These are phyloP conservation scores for Knipowitschia caucasica DNA, from an alignment of 2,797 vertebrate species.

Conservation along the genomic window DNA sequence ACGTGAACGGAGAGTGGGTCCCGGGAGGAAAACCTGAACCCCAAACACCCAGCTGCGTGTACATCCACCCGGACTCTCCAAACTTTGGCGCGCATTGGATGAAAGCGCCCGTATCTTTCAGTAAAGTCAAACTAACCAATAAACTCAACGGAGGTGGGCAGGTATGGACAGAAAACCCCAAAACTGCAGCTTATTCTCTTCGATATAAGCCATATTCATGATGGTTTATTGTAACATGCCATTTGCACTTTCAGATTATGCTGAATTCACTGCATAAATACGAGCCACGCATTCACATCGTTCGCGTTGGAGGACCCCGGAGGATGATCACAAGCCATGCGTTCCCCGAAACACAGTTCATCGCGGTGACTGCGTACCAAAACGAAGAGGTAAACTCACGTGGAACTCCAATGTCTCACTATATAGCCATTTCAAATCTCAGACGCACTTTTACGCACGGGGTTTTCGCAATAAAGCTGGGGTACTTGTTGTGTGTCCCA, in stretches of 20 bases:
- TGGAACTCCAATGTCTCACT: too few relatives aligned
- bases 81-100: constrained; percentile 85
- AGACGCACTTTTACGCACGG: constrained; percentile 23
- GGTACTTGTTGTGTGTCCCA: neutral
- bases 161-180: constrained; percentile 45
- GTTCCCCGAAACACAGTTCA: constrained; percentile 81
- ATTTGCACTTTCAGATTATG: constrained; percentile 69
- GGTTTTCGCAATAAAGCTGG: neutral
- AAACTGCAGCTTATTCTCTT: neutral
- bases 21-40: constrained; percentile 82
- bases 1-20: constrained; percentile 83
- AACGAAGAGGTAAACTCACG: constrained; percentile 79
- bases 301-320: constrained; percentile 77
- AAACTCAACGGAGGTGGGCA: constrained; percentile 83
- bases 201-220: too few relatives aligned
- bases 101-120: constrained; percentile 79
- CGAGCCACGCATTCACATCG: constrained; percentile 79
- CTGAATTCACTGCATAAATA: constrained; percentile 83
- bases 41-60: constrained; percentile 81
- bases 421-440: neutral
- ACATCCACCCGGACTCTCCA: constrained; percentile 82
- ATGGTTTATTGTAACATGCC: neutral
- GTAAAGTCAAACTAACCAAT: constrained; percentile 83
- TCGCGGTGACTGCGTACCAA: constrained; percentile 81
- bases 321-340: constrained; percentile 81